Conservation (phyloP, 30 jellyfish, hydroid and myxozoan genomes). For the Pseudorhiza aurosa region DNA sequence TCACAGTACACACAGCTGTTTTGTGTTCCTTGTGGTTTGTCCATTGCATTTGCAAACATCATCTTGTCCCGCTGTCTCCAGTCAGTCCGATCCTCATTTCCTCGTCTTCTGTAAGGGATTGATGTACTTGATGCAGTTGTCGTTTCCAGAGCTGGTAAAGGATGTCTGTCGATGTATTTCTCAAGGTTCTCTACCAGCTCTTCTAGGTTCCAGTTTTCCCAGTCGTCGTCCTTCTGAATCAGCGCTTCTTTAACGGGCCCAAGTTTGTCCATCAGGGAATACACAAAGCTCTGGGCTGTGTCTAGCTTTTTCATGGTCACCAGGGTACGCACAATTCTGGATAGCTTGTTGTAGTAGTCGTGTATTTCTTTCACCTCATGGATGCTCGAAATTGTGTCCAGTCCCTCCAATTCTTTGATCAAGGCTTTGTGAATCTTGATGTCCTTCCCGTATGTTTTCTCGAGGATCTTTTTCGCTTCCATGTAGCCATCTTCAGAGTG, state of each 20-base stretch:
- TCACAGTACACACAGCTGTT: background rate
- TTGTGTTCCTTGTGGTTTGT: background rate
- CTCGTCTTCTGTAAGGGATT: constrained; percentile 5
- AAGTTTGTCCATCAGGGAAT: constrained; percentile 38
- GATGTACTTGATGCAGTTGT: constrained; percentile 1
- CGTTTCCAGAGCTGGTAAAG: constrained; percentile 14
- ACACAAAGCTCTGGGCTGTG: constrained; percentile 56
- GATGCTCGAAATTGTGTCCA: constrained; percentile 17
- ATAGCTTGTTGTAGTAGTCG: constrained; percentile 57
- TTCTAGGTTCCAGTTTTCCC: constrained; percentile 44
- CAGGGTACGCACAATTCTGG: constrained; percentile 55
- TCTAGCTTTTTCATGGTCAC: constrained; percentile 56
- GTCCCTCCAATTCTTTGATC: constrained; percentile 27
- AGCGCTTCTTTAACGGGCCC: constrained; percentile 57
- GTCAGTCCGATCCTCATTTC: constrained; percentile 1
- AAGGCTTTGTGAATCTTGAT: constrained; percentile 56
- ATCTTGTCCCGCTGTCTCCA: constrained; percentile 20
- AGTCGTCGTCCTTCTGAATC: constrained; percentile 49
- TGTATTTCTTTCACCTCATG: constrained; percentile 25
- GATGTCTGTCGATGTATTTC: constrained; percentile 63
- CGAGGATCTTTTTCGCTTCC: constrained; percentile 35
- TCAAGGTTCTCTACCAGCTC: constrained; percentile 46
- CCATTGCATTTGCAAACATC: constrained; percentile 36
- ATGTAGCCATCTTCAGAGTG: constrained; percentile 38
- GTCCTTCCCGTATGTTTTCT: constrained; percentile 56